phyloP scores from a whole-genome alignment of 2,113 vertebrate genomes.

The Cochlearius cochlearius region DNA sequence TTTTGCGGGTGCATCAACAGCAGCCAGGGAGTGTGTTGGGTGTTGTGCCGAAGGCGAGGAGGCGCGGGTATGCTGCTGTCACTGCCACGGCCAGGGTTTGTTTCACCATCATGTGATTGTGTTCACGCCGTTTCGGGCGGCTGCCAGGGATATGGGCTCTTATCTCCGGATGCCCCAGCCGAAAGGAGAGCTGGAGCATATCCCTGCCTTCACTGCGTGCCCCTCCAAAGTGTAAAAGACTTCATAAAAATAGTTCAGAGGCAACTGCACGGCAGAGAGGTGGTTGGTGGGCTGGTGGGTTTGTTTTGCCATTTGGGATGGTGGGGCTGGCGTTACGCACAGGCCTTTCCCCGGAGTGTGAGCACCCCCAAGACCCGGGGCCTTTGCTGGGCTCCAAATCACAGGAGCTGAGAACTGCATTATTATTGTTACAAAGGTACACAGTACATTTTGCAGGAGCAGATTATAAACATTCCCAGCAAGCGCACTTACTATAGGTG shows the following conservation, averaged over 20 bases:
- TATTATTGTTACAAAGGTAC: not conserved
- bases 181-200: not conserved
- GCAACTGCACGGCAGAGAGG: not conserved
- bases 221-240: not conserved
- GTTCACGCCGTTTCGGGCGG: not conserved
- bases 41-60: not conserved
- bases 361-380: not conserved
- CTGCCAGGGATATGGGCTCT: slow-evolving; percentile 41
- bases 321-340: fast-evolving
- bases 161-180: slow-evolving; percentile 1
- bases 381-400: not conserved
- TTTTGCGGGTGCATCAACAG: fast-evolving
- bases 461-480: slow-evolving; percentile 27
- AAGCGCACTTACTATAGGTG: not conserved
- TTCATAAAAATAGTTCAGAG: not conserved
- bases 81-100: not conserved
- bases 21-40: fast-evolving
- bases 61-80: not conserved
- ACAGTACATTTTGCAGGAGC: not conserved
- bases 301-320: not conserved
- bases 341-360: not conserved
- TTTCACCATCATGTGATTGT: slow-evolving; percentile 44
- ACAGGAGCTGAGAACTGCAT: not conserved
- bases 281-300: not conserved
- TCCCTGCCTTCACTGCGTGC: not conserved